A percentile compares a stretch with the other conserved stretches of the same genome.
Conservation (phyloP, 2,113 vertebrate species). For the Pleuronectes platessa region DNA sequence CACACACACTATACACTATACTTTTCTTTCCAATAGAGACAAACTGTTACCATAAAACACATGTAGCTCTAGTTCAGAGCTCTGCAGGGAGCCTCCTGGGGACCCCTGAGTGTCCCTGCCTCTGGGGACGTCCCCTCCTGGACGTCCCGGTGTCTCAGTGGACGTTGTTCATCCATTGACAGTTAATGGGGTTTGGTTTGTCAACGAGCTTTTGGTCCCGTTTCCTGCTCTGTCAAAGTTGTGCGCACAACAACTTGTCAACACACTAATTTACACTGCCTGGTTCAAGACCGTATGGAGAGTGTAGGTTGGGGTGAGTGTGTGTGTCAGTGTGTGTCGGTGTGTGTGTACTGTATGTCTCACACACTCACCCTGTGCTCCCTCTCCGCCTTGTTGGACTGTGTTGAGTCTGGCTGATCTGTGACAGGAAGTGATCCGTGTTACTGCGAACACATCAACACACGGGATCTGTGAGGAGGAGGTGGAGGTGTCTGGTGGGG, state of each 20-base stretch:
- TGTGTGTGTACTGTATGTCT: neutral
- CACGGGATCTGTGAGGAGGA: constrained; percentile 56
- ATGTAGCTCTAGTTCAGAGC: too few relatives aligned
- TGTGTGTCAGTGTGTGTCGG: neutral
- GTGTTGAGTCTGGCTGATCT: constrained; percentile 62
- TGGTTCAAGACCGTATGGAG: constrained; percentile 22
- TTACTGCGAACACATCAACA: constrained; percentile 73
- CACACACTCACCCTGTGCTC: neutral
- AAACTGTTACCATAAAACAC: too few relatives aligned
- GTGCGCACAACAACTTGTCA: constrained; percentile 65
- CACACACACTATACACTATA: too few relatives aligned
- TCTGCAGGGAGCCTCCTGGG: neutral
- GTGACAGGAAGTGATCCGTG: constrained; percentile 75
- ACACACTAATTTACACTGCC: constrained; percentile 52
- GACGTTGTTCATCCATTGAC: constrained; percentile 18
- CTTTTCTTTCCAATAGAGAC: too few relatives aligned
- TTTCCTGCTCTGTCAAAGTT: constrained; percentile 60
- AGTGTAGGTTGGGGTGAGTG: neutral
- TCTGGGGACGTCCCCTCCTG: neutral
- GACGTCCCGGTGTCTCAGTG: neutral
- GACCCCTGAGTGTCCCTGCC: neutral
- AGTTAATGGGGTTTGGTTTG: constrained; percentile 49
- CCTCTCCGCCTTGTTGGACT: constrained; percentile 25
- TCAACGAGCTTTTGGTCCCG: constrained; percentile 31
- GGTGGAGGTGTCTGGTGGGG: constrained; percentile 30